Percentiles rank a stretch among this genome's conserved stretches.
Evolutionary conservation across 2,113 vertebrate genomes (phyloP).

Genomic region (Maccullochella peelii): DNA sequence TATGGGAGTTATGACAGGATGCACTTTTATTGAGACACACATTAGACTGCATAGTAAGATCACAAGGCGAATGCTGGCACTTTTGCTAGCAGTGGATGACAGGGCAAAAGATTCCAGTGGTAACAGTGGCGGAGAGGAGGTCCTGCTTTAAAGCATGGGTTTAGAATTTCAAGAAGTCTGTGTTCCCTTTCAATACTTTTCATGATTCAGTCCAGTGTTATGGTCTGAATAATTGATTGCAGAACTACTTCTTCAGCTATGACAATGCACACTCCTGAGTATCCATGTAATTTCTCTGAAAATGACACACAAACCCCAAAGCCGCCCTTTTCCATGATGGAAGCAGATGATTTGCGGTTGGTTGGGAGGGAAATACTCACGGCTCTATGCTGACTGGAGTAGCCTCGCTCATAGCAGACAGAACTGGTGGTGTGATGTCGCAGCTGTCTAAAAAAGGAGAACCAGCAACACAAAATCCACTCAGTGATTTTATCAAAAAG

Average conservation of each 20-base stretch:
- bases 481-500: slow-evolving; percentile 20
- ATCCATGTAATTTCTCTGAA: slow-evolving; percentile 5
- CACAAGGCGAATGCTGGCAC: slow-evolving; percentile 4
- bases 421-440: slow-evolving; percentile 94
- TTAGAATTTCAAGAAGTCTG: slow-evolving; percentile 42
- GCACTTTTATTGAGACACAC: slow-evolving; percentile 2
- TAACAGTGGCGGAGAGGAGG: slow-evolving; percentile 10
- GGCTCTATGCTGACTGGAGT: slow-evolving; percentile 98
- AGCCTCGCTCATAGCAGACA: slow-evolving; percentile 92
- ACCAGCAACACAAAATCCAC: slow-evolving; percentile 30
- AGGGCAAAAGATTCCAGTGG: slow-evolving; percentile 56
- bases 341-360: background rate
- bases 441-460: slow-evolving; percentile 87
- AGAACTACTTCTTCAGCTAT: slow-evolving; percentile 22
- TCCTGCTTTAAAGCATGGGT: slow-evolving; percentile 14
- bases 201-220: slow-evolving; percentile 38
- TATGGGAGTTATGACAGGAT: slow-evolving; percentile 16
- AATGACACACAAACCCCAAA: slow-evolving; percentile 23
- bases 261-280: slow-evolving; percentile 10
- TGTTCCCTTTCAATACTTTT: slow-evolving; percentile 23
- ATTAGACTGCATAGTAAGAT: slow-evolving; percentile 31
- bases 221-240: slow-evolving; percentile 54
- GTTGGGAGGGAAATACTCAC: slow-evolving; percentile 86
- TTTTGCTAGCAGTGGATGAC: slow-evolving; percentile 32
- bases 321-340: slow-evolving; percentile 8